Percentiles rank a stretch among this genome's conserved stretches.
phyloP scores from a whole-genome alignment of 1,140 invertebrate species.

The Drosophila kikkawai region DNA sequence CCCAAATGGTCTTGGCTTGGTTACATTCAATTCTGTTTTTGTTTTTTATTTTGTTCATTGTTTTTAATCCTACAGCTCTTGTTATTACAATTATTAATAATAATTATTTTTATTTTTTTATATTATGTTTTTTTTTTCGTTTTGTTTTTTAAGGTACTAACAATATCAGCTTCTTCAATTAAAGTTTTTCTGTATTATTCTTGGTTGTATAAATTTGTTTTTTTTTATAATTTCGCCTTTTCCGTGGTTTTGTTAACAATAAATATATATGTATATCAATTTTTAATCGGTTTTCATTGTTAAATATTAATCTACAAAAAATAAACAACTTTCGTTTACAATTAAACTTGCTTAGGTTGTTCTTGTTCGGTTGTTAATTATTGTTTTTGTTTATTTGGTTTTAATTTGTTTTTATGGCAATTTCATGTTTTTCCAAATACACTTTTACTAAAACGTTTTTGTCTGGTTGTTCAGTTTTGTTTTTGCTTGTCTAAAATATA shows the following conservation, averaged over 20 bases:
- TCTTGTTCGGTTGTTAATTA: constrained; percentile 64
- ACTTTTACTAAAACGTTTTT: constrained; percentile 78
- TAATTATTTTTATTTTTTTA: constrained; percentile 61
- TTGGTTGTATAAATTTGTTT: constrained; percentile 75
- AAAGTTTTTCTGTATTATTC: constrained; percentile 56
- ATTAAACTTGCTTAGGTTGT: constrained; percentile 56
- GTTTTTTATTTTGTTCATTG: constrained; percentile 45
- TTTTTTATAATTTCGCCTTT: constrained; percentile 79
- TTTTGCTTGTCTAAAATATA: constrained; percentile 55
- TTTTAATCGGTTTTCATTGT: constrained; percentile 60
- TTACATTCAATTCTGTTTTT: constrained; percentile 49
- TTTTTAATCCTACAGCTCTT: constrained; percentile 58
- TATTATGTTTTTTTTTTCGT: constrained; percentile 38
- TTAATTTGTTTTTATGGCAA: constrained; percentile 71
- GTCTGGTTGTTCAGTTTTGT: constrained; percentile 55
- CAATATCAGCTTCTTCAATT: constrained; percentile 79
- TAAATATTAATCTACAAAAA: constrained; percentile 81
- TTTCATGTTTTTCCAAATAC: constrained; percentile 74
- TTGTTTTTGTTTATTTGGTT: constrained; percentile 76
- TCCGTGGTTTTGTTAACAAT: constrained; percentile 79
- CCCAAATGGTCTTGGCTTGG: constrained; percentile 66
- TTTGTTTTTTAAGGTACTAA: constrained; percentile 76
- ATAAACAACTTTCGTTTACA: constrained; percentile 82
- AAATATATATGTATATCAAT: constrained; percentile 80
- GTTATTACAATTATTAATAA: constrained; percentile 80